Base-by-base conservation (phyloP, 2,797 vertebrate genomes). In the Chaunax sp. region DNA sequence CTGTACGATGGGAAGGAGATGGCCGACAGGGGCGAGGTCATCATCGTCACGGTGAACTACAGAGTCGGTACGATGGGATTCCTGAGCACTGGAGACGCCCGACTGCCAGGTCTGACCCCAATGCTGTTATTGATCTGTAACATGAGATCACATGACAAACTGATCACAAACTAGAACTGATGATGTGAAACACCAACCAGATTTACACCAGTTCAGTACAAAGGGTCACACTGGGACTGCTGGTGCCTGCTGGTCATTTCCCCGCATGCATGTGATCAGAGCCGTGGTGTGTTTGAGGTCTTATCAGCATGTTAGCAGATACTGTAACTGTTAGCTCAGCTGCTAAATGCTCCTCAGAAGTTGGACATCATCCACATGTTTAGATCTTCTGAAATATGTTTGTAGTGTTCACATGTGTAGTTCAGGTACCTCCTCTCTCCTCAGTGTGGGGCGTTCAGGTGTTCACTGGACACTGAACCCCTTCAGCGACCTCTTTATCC, bases 41-140 rank as follows among this genome's bases (percentile, higher is more conserved):
- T 97, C 0, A 87, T 97, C 7, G 94, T 97, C 77, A 95, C 95
- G 0, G 11, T 96, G 53, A 96, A 96, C 91, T 97, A 97, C 77
- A 92, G 96, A 0, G 65, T 97, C 0, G 96, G 96, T 0, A 93
- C 95, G 0, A 64, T 97, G 62, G 96, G 96, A 5, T 97, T 97
- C 90, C 95, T 97, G 38, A 97, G 96, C 89, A 95, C 93, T 0
- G 96, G 96, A 1, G 96, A 97, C 0, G 1, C 77, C 26, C 92
- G 89, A 22, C 2, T 93, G 52, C 95, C 96, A 89, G 96, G 96
- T 97, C 1, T 13, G 72, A 82, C 14, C n/a, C 11, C 35, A 14
- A 0, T 13, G 14, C 11, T 19, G 20, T 18, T 40, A 16, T 10
- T 53, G 10, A 30, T 37, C 6, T 3, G 23, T 8, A 3, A 22